phyloP scores from a whole-genome alignment of 1,140 invertebrate species.

The Delia radicum region DNA sequence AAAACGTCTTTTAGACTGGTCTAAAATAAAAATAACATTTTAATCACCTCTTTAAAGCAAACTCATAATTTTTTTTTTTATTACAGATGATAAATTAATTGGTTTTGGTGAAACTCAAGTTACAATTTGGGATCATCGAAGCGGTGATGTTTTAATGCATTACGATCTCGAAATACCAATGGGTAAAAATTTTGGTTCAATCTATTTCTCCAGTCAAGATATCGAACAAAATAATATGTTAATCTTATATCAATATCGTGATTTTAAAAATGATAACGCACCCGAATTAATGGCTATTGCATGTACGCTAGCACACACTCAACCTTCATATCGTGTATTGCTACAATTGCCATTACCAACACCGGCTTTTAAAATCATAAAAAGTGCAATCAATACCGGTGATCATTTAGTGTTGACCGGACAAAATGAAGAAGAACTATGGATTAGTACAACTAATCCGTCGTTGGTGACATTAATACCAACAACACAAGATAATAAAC shows the following conservation, averaged over 20 bases:
- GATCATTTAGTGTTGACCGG: slow-evolving; percentile 45
- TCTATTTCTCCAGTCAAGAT: slow-evolving; percentile 45
- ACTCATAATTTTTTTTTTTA: neutral
- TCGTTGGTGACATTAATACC: slow-evolving; percentile 39
- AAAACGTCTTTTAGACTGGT: no score
- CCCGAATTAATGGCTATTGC: slow-evolving; percentile 42
- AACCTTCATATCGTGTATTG: slow-evolving; percentile 43
- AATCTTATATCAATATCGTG: slow-evolving; percentile 38
- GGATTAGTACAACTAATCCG: slow-evolving; percentile 44
- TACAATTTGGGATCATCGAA: slow-evolving; percentile 53
- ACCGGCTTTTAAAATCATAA: slow-evolving; percentile 33
- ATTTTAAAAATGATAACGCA: neutral
- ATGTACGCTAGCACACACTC: slow-evolving; percentile 43
- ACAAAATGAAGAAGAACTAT: slow-evolving; percentile 36
- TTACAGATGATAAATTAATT: slow-evolving; percentile 44
- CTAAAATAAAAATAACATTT: neutral
- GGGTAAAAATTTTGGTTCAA: slow-evolving; percentile 40
- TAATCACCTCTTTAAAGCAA: no score
- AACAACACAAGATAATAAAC: slow-evolving; percentile 31
- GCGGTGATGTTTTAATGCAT: slow-evolving; percentile 50
- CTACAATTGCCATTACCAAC: slow-evolving; percentile 38
- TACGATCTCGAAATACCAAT: slow-evolving; percentile 44
- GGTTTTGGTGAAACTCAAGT: slow-evolving; percentile 44
- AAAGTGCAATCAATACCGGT: slow-evolving; percentile 40
- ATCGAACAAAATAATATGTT: slow-evolving; percentile 45